These are phyloP conservation scores for Antrozous pallidus DNA, from an alignment of 2,797 vertebrate genomes.

Conservation along the genomic window DNA sequence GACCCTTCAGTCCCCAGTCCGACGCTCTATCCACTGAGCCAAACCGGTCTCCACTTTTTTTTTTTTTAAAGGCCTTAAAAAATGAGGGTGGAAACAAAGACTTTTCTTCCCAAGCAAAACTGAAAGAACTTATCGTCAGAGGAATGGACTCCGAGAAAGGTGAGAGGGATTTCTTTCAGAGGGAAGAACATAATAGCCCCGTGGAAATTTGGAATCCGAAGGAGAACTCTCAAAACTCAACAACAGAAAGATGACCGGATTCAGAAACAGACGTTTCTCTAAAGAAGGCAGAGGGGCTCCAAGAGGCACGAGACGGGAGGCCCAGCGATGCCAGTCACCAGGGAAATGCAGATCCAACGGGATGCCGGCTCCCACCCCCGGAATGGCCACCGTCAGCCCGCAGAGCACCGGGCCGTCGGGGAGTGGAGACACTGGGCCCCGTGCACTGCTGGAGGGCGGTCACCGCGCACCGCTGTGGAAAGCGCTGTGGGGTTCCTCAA, in stretches of 20 bases:
- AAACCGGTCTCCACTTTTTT: too few species aligned
- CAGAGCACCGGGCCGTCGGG: not conserved
- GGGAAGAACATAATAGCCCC: not conserved
- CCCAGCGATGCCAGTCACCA: fast-evolving
- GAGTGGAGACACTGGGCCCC: not conserved
- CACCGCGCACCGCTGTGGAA: fast-evolving
- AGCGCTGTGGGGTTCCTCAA: not conserved
- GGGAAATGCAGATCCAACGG: not conserved
- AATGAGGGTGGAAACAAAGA: not conserved
- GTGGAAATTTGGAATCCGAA: not conserved
- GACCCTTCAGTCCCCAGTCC: too few species aligned
- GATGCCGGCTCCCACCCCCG: not conserved
- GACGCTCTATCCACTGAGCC: too few species aligned
- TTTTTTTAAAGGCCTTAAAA: not conserved
- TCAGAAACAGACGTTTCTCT: not conserved
- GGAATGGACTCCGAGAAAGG: not conserved
- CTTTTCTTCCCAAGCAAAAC: not conserved
- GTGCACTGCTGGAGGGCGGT: not conserved
- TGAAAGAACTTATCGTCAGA: not conserved
- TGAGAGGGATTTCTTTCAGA: not conserved
- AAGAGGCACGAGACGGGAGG: too few species aligned
- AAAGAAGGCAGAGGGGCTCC: not conserved
- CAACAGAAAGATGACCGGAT: not conserved
- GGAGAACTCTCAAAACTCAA: not conserved
- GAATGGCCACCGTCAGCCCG: not conserved